Evolutionary conservation across 1,140 invertebrate genomes (phyloP).

Genomic region (Drosophila pseudoananassae): DNA sequence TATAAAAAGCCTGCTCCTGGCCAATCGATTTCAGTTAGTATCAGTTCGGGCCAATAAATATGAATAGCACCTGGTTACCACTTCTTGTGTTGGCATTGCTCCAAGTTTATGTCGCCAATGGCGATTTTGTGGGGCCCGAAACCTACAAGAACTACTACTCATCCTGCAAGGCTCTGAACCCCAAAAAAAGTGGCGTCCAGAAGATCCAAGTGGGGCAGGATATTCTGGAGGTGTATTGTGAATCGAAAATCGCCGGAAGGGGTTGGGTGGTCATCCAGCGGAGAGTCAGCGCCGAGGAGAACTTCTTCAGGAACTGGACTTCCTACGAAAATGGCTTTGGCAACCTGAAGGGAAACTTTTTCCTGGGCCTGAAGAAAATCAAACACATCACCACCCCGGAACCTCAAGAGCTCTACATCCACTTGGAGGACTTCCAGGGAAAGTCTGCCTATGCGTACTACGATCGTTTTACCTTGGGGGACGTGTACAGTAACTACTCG

Average conservation of each 20-base stretch:
- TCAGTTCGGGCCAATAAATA: slow-evolving; percentile 5
- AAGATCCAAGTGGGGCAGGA: slow-evolving; percentile 31
- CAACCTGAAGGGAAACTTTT: slow-evolving; percentile 26
- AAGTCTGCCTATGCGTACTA: slow-evolving; percentile 38
- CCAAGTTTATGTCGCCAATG: slow-evolving; percentile 12
- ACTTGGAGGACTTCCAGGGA: slow-evolving; percentile 38
- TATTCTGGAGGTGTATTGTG: slow-evolving; percentile 33
- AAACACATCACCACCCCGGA: slow-evolving; percentile 18
- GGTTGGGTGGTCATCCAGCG: slow-evolving; percentile 44
- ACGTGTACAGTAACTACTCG: slow-evolving; percentile 26
- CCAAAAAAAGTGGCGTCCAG: slow-evolving; percentile 37
- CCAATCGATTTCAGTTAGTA: slow-evolving; percentile 3
- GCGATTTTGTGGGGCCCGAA: neutral
- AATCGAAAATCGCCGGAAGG: slow-evolving; percentile 24
- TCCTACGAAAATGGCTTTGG: slow-evolving; percentile 34
- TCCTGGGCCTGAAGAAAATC: slow-evolving; percentile 32
- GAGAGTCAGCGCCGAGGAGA: slow-evolving; percentile 24
- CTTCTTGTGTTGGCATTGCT: slow-evolving; percentile 11
- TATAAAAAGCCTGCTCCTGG: slow-evolving; percentile 2
- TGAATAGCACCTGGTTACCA: slow-evolving; percentile 24
- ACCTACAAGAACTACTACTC: neutral
- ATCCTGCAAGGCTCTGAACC: slow-evolving; percentile 26
- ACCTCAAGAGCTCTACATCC: slow-evolving; percentile 32
- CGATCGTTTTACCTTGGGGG: slow-evolving; percentile 27
- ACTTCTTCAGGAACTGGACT: slow-evolving; percentile 52